Conservation (phyloP, 2,888 invertebrate species). For the Gasteruption jaculator region DNA sequence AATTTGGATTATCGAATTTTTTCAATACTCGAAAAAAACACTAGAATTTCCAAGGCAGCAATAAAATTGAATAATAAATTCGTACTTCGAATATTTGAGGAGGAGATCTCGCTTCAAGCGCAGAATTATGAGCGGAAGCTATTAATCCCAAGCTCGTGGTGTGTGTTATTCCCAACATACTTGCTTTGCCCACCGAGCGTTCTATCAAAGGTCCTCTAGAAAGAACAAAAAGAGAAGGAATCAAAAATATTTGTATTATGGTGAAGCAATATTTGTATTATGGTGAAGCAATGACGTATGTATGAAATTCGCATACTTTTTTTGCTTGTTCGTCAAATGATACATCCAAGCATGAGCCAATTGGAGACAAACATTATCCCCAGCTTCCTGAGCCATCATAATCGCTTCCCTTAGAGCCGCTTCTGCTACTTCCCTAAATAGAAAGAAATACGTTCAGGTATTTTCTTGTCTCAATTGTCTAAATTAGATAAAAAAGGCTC, state of each 20-base stretch:
- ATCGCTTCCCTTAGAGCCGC: constrained; percentile 83
- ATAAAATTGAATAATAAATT: constrained; percentile 2
- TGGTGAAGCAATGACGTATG: background rate
- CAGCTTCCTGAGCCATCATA: constrained; percentile 81
- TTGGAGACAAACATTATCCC: constrained; percentile 80
- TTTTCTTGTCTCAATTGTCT: constrained; percentile 12
- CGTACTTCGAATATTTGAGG: constrained; percentile 63
- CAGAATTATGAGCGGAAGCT: constrained; percentile 73
- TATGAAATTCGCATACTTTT: constrained; percentile 32
- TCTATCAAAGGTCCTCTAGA: constrained; percentile 62
- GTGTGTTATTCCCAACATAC: constrained; percentile 66
- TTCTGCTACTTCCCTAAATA: constrained; percentile 68
- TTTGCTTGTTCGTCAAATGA: constrained; percentile 55
- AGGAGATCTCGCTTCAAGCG: constrained; percentile 65
- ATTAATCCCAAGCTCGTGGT: constrained; percentile 71
- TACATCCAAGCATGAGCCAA: constrained; percentile 81
- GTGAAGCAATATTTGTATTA: no score
- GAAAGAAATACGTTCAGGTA: constrained; percentile 15
- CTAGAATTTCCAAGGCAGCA: background rate
- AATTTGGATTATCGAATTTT: no score
- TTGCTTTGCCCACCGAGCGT: constrained; percentile 65
- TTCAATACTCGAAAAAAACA: no score
- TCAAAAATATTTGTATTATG: constrained; percentile 5
- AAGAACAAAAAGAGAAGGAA: constrained; percentile 37
- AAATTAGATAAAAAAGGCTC: constrained; percentile 31